Percentiles rank a stretch among this genome's conserved stretches.
phyloP scores from a whole-genome alignment of 2,888 invertebrate genomes.

The Amblyjoppa proteus region DNA sequence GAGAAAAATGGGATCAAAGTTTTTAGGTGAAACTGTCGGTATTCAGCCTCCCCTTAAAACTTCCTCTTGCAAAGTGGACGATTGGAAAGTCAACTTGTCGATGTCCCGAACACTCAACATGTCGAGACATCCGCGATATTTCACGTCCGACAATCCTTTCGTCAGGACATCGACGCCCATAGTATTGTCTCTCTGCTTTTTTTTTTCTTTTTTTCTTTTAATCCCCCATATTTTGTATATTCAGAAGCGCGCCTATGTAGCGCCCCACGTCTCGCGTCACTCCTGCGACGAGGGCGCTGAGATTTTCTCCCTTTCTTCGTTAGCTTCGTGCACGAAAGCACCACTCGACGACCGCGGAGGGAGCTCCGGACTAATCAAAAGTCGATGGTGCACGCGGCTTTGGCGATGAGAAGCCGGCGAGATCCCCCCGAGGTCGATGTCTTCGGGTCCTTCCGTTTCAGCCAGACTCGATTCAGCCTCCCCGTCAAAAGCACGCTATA shows the following conservation, averaged over 20 bases:
- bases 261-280: neutral
- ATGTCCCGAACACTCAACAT: too few species aligned
- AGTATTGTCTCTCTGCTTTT: too few species aligned
- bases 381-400: conserved; percentile 51
- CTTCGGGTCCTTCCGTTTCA: conserved; percentile 34
- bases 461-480: conserved; percentile 14
- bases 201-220: too few species aligned
- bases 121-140: too few species aligned
- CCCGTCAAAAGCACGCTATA: conserved; percentile 24
- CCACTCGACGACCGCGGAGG: conserved; percentile 21
- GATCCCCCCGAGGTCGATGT: conserved; percentile 38
- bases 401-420: conserved; percentile 14
- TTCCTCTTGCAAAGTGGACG: too few species aligned
- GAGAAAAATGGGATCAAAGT: too few species aligned
- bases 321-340: conserved; percentile 7
- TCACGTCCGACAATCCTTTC: too few species aligned
- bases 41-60: too few species aligned
- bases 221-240: neutral
- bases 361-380: conserved; percentile 41
- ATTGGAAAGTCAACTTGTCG: too few species aligned
- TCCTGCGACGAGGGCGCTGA: neutral
- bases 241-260: neutral
- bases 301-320: neutral
- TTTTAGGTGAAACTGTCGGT: too few species aligned
- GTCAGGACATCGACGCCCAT: too few species aligned